These are phyloP conservation scores for Myotis myotis DNA, from an alignment of 2,797 vertebrate species.

Conservation along the genomic window DNA sequence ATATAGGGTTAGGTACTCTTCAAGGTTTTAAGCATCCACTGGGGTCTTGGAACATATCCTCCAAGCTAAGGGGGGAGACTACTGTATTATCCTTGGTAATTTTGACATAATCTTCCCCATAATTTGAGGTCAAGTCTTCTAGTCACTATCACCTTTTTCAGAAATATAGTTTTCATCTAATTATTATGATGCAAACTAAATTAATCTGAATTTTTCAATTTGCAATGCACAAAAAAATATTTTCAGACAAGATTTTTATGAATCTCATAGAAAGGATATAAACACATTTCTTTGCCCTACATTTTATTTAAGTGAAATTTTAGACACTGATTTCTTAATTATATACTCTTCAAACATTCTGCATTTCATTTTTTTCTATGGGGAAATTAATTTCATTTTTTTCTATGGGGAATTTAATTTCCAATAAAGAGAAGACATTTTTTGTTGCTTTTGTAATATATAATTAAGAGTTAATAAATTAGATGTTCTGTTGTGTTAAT, in stretches of 20 bases:
- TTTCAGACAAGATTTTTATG: constrained; percentile 37
- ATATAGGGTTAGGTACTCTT: not conserved
- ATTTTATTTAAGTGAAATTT: constrained; percentile 60
- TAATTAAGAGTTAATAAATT: constrained; percentile 69
- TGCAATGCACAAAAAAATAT: not conserved
- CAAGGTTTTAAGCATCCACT: not conserved
- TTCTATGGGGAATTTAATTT: not conserved
- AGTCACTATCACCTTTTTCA: not conserved
- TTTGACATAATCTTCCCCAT: not conserved
- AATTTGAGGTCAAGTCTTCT: not conserved
- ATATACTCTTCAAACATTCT: constrained; percentile 43
- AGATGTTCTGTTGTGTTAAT: constrained; percentile 22
- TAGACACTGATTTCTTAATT: constrained; percentile 64
- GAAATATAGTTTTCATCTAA: not conserved
- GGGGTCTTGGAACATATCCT: not conserved
- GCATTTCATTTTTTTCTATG: constrained; percentile 40
- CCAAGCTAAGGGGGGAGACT: not conserved
- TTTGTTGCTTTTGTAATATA: constrained; percentile 17
- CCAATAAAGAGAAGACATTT: constrained; percentile 41
- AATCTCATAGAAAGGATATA: not conserved
- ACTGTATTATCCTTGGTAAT: not conserved
- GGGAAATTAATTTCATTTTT: constrained; percentile 31
- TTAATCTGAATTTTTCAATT: not conserved
- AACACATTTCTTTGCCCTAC: not conserved
- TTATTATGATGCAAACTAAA: constrained; percentile 37